Conservation (phyloP, 2,888 invertebrate genomes). For the Dynastes hyllus region DNA sequence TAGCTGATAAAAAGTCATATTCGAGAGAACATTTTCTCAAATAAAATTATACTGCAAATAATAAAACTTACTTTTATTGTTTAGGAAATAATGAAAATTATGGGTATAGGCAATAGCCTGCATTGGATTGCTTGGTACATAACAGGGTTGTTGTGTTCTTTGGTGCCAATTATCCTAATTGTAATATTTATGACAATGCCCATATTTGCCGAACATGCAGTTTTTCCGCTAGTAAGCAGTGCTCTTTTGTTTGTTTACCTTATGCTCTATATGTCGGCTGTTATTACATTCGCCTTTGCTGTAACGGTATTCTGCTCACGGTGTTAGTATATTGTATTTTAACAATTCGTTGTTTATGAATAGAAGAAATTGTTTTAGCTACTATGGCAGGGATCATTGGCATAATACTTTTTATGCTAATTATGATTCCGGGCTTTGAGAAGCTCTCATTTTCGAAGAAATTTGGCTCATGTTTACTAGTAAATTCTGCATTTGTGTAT, state of each 20-base stretch:
- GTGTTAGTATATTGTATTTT: slow-evolving; percentile 72
- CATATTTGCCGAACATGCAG: slow-evolving; percentile 73
- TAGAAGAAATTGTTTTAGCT: slow-evolving; percentile 71
- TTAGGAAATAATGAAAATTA: slow-evolving; percentile 92
- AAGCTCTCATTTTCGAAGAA: neutral
- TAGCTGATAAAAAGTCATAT: no score
- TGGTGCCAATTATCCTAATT: slow-evolving; percentile 75
- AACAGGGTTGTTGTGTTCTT: slow-evolving; percentile 80
- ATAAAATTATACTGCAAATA: no score
- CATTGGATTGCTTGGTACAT: slow-evolving; percentile 91
- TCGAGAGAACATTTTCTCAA: no score
- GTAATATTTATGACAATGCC: slow-evolving; percentile 71
- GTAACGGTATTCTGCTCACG: slow-evolving; percentile 86
- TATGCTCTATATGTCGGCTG: slow-evolving; percentile 79
- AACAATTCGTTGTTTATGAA: neutral
- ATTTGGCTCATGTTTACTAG: neutral
- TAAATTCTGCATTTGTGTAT: neutral
- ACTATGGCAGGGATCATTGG: slow-evolving; percentile 76
- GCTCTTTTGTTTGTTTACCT: slow-evolving; percentile 81
- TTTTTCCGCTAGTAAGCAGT: slow-evolving; percentile 81
- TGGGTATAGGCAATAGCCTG: slow-evolving; percentile 88
- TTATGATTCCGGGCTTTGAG: neutral
- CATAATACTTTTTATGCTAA: neutral
- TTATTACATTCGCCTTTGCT: slow-evolving; percentile 86
- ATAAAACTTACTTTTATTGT: slow-evolving; percentile 30